A percentile compares a stretch with the other conserved stretches of the same genome.
Evolutionary conservation across 2,113 vertebrate species (phyloP).

Genomic region (Planiliza haematocheilus): DNA sequence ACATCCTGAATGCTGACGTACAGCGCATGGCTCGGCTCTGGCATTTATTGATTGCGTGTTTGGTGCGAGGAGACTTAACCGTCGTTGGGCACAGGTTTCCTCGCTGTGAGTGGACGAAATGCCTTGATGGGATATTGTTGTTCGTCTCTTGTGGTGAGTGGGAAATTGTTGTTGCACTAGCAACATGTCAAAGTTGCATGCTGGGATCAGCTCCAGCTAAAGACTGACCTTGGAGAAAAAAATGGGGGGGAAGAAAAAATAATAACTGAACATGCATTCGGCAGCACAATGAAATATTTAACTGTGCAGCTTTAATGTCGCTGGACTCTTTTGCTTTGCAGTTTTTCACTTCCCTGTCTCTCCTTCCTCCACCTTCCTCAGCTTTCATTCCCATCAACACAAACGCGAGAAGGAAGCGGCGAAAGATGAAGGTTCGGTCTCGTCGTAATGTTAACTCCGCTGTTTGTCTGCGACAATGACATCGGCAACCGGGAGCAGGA

Average conservation of each 20-base stretch:
- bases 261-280: neutral
- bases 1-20: too few relatives aligned
- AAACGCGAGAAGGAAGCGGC: slow-evolving; percentile 16
- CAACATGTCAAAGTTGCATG: neutral
- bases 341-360: too few relatives aligned
- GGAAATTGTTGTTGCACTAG: neutral
- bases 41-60: too few relatives aligned
- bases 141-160: too few relatives aligned
- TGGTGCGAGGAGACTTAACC: too few relatives aligned
- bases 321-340: neutral
- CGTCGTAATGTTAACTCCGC: slow-evolving; percentile 39
- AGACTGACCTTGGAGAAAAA: neutral
- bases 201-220: slow-evolving; percentile 4
- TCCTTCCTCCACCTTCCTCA: too few relatives aligned
- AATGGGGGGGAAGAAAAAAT: neutral
- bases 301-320: neutral
- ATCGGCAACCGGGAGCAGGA: slow-evolving; percentile 31
- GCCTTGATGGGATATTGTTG: too few relatives aligned
- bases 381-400: too few relatives aligned
- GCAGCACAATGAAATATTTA: neutral
- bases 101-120: too few relatives aligned
- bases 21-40: too few relatives aligned
- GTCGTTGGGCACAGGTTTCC: too few relatives aligned
- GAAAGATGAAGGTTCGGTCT: slow-evolving; percentile 33
- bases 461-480: slow-evolving; percentile 59